A percentile compares a stretch with the other conserved stretches of the same genome.
Evolutionary conservation across 2,797 vertebrate species (phyloP).

Genomic region (Neostethus bicornis): DNA sequence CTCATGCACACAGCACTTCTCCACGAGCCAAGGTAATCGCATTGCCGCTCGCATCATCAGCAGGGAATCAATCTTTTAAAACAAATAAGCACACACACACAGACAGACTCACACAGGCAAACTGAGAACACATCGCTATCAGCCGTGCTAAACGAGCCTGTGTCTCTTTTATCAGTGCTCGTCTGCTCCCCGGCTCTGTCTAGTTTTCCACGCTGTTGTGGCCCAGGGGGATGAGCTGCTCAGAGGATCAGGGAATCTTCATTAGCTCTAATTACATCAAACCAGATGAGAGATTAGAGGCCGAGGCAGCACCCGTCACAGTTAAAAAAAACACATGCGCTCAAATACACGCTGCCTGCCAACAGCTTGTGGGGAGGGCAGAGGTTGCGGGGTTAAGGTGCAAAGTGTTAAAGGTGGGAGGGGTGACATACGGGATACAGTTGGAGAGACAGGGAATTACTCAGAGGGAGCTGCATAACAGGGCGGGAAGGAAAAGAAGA

Average conservation of each 20-base stretch:
- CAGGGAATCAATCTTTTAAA: slow-evolving; percentile 79
- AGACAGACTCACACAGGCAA: slow-evolving; percentile 16
- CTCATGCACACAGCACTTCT: slow-evolving; percentile 45
- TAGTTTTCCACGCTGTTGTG: slow-evolving; percentile 65
- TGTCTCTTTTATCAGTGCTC: slow-evolving; percentile 72
- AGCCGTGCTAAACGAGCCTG: slow-evolving; percentile 71
- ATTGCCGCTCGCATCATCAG: slow-evolving; percentile 74
- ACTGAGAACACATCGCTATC: slow-evolving; percentile 63
- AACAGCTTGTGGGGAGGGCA: slow-evolving; percentile 52
- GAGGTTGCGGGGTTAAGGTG: slow-evolving; percentile 63
- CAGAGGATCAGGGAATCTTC: slow-evolving; percentile 80
- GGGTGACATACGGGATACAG: slow-evolving; percentile 47
- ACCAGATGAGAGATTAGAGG: slow-evolving; percentile 79
- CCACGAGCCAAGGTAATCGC: slow-evolving; percentile 72
- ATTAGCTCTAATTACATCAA: slow-evolving; percentile 84
- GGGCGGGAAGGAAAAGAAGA: slow-evolving; percentile 51
- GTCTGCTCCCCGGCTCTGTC: slow-evolving; percentile 66
- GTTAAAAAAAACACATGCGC: slow-evolving; percentile 32
- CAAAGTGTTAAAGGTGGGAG: slow-evolving; percentile 58
- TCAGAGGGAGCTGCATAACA: slow-evolving; percentile 35
- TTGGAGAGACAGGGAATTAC: slow-evolving; percentile 55
- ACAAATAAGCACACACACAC: slow-evolving; percentile 68
- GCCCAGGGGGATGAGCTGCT: slow-evolving; percentile 70
- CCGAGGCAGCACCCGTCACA: slow-evolving; percentile 67
- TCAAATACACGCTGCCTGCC: slow-evolving; percentile 31